phyloP scores from a whole-genome alignment of 2,888 invertebrate genomes.

The Leptinotarsa haldemani region DNA sequence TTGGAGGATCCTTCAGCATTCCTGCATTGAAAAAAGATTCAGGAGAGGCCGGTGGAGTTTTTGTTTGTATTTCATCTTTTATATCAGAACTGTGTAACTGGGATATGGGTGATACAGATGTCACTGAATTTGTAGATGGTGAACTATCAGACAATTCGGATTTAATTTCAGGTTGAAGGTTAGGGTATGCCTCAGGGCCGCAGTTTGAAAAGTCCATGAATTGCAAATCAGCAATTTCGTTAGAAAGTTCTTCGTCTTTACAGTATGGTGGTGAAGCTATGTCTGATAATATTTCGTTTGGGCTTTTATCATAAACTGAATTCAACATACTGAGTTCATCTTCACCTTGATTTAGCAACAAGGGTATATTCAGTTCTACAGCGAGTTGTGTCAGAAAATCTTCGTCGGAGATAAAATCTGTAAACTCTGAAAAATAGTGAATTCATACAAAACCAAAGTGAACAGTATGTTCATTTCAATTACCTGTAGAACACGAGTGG shows the following conservation, averaged over 20 bases:
- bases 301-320: constrained; percentile 60
- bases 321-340: constrained; percentile 60
- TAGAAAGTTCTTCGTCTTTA: constrained; percentile 41
- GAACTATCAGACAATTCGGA: constrained; percentile 51
- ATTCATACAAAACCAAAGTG: background rate
- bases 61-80: constrained; percentile 40
- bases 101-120: constrained; percentile 51
- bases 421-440: constrained; percentile 53
- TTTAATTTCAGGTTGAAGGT: constrained; percentile 56
- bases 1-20: constrained; percentile 27
- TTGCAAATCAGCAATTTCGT: constrained; percentile 47
- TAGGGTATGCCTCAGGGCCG: constrained; percentile 51
- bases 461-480: background rate
- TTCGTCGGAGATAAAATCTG: constrained; percentile 60
- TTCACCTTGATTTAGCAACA: constrained; percentile 60
- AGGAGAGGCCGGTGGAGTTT: constrained; percentile 43
- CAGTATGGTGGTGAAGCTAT: constrained; percentile 52
- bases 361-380: constrained; percentile 62
- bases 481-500: constrained; percentile 59
- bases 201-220: constrained; percentile 51
- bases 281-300: constrained; percentile 62
- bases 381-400: constrained; percentile 63
- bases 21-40: constrained; percentile 29
- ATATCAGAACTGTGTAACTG: constrained; percentile 12
- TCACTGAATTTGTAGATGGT: constrained; percentile 50